Conservation (phyloP, 2,113 vertebrate species). For the Prionailurus viverrinus region DNA sequence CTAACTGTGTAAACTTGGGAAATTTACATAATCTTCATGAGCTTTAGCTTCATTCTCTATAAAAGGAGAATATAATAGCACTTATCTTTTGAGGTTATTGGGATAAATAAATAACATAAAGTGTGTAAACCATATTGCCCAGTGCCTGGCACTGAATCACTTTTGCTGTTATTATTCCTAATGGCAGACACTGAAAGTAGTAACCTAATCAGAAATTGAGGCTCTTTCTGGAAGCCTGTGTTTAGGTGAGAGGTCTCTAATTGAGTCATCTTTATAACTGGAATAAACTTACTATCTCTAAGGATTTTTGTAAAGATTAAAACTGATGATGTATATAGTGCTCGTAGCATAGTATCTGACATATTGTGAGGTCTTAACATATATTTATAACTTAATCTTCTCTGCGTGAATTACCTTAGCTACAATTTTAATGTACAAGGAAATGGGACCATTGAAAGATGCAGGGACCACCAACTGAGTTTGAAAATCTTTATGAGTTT, state of each 20-base stretch:
- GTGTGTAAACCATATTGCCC: not conserved
- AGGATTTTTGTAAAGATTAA: not conserved
- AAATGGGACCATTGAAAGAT: not conserved
- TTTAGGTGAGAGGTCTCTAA: not conserved
- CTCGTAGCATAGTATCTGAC: not conserved
- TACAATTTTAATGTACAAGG: conserved; percentile 1
- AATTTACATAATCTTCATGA: not conserved
- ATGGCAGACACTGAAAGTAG: not conserved
- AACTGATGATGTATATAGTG: not conserved
- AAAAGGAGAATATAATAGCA: not conserved
- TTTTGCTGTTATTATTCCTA: not conserved
- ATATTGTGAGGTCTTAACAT: not conserved
- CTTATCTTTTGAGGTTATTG: not conserved
- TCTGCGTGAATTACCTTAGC: not conserved
- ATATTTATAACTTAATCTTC: not conserved
- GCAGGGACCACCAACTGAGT: conserved; percentile 34
- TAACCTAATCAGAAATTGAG: not conserved
- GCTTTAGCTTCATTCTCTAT: not conserved
- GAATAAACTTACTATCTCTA: not conserved
- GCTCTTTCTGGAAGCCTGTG: not conserved
- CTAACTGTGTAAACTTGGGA: not conserved
- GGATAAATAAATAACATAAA: not conserved
- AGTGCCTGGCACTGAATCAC: not conserved
- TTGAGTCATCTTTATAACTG: not conserved
- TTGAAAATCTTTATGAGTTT: conserved; percentile 51